Evolutionary conservation across 2,888 invertebrate species (phyloP), one percentile per base, ranked within the genome.

Genomic region (Aradus depressus): DNA sequence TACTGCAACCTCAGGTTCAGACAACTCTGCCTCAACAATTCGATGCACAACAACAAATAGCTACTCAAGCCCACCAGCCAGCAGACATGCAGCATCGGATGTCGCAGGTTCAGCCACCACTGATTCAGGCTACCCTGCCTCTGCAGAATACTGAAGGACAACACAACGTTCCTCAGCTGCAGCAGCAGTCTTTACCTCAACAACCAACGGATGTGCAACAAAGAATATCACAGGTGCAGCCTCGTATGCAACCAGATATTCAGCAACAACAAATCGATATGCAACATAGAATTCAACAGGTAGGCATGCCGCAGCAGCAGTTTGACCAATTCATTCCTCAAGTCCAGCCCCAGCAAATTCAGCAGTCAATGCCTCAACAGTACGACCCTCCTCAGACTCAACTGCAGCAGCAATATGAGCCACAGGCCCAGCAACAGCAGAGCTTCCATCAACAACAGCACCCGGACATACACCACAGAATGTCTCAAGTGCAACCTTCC

Each of bases 361-460:
- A 39, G 3, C 54, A 52, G 22, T 49, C 44, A 18, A 18, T 25
- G 4, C 52, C 35, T 14, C 58, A 55, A 47, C 60, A 53, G 52
- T 60, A 59, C 21, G 62, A 62, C 39, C 60, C 57, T 44, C 62
- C 59, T 44, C 54, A 55, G 22, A 50, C 53, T 38, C 55, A 57
- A 31, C 57, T 53, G 38, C 60, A 53, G 42, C 57, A 62, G 31
- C 60, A 62, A n/a, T 62, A 64, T 50, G 66, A 64, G 44, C 60
- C 62, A 21, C 62, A 64, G 50, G 66, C 63, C 43, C 61, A 61
- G 34, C 67, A 67, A 53, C 67, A 65, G 41, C 62, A 64, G 62
- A 65, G 43, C 57, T 64, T 38, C 22, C 43, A 38, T 51, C 22
- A 32, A n/a, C 73, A 74, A 51, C 66, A 70, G 14, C 26, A 44